Evolutionary conservation across 2,797 vertebrate species (phyloP), one percentile per base, ranked within the genome.

Genomic region (Microhierax caerulescens): DNA sequence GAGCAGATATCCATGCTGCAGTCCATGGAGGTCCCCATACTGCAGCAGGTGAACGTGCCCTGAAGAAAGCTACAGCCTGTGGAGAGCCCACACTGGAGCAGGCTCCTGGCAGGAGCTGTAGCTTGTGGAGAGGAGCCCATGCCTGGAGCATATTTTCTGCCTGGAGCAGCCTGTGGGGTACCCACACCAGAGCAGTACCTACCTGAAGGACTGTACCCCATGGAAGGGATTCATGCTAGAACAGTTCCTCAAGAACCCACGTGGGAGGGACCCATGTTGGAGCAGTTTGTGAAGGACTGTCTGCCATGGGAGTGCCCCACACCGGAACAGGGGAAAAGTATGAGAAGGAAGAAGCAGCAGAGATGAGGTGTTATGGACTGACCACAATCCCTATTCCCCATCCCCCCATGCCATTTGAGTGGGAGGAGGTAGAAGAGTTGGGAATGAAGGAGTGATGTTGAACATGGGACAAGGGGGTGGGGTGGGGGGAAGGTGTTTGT

Each of bases 1-100:
- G 36, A 87, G 13, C 45, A 56, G 41, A 24, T 56, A 28, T 23
- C n/a, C 41, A 9, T 5, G 30, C n/a, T 70, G 28, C 41, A 21
- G 24, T 32, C 34, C 3, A 0, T 17, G 34, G 18, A 19, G 3
- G 8, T 19, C 25, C 19, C 47, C 9, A 22, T 12, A 5, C 17
- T 3, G 13, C 13, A 48, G 37, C 28, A 45, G 37, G 22, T 27
- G 7, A 21, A 51, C 6, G 5, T 70, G 28, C 32, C 51, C 19
- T 39, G n/a, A 61, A 25, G 28, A n/a, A 70, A 57, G 24, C 56
- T 65, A 19, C 10, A 9, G 21, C 13, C 41, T 2, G 1, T 17
- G 45, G 24, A 77, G 16, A 47, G 15, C 24, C 37, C 19, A 32
- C 1, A 1, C 12, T 21, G 41, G 10, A 13, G 11, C 37, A 57